Percentiles rank a stretch among this genome's conserved stretches.
phyloP scores from a whole-genome alignment of 2,113 vertebrate species.

The Fulmarus glacialis region DNA sequence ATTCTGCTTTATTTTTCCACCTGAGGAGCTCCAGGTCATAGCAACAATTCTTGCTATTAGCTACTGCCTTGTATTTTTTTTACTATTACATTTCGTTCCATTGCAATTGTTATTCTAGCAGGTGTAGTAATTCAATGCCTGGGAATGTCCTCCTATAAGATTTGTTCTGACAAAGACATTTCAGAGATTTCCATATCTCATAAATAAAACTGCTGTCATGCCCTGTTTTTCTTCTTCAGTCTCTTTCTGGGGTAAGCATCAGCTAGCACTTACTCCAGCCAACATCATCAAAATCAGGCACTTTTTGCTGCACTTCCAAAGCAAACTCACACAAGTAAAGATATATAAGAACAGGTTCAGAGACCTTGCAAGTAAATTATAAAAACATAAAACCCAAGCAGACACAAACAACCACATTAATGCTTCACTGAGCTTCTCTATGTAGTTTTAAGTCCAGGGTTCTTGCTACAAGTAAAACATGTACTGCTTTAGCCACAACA shows the following conservation, averaged over 20 bases:
- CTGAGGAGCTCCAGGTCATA: background rate
- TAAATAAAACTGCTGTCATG: background rate
- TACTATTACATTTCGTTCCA: background rate
- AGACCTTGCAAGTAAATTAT: background rate
- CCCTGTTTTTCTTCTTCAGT: constrained; percentile 20
- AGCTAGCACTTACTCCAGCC: constrained; percentile 1
- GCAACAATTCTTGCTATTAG: background rate
- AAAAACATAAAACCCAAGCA: background rate
- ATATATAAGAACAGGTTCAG: constrained; percentile 15
- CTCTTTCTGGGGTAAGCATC: background rate
- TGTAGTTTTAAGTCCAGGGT: background rate
- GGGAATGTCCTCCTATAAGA: background rate
- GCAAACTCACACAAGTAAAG: constrained; percentile 9
- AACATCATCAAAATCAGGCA: background rate
- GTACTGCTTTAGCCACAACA: background rate
- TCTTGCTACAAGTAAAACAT: background rate
- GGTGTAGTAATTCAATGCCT: background rate
- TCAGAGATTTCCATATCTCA: background rate
- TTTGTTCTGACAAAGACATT: background rate
- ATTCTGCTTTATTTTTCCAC: background rate
- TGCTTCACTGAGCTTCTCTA: background rate
- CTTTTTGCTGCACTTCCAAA: constrained; percentile 34
- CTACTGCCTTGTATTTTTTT: background rate
- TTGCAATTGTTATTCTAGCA: background rate
- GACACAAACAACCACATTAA: background rate